Percentiles rank a stretch among this genome's conserved stretches.
phyloP scores from a whole-genome alignment of 2,113 vertebrate species.

The Takifugu bimaculatus region DNA sequence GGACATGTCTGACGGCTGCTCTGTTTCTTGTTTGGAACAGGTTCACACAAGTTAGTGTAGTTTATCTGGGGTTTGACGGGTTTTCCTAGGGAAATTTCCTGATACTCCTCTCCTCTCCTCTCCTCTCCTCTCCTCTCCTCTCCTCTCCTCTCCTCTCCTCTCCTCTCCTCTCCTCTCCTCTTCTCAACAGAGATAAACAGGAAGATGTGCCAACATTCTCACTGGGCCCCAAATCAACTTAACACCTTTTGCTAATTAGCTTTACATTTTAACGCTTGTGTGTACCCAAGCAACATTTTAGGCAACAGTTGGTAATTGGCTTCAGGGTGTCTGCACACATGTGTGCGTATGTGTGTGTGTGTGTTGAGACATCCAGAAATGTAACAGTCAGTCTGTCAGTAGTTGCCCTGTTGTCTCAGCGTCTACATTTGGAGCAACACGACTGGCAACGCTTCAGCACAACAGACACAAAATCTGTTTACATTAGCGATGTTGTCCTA shows the following conservation, averaged over 20 bases:
- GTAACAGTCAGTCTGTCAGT: slow-evolving; percentile 16
- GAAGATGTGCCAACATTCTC: slow-evolving; percentile 30
- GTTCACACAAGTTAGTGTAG: no score
- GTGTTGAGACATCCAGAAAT: neutral
- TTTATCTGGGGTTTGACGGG: no score
- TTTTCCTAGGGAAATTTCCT: no score
- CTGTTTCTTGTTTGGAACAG: no score
- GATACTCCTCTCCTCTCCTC: no score
- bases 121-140: no score
- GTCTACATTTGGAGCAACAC: neutral
- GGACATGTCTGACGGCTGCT: no score
- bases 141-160: no score
- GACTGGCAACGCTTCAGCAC: slow-evolving; percentile 4
- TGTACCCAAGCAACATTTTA: slow-evolving; percentile 46
- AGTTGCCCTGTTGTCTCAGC: slow-evolving; percentile 21
- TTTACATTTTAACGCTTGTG: slow-evolving; percentile 63
- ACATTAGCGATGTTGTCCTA: slow-evolving; percentile 27
- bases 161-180: no score
- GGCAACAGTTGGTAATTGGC: slow-evolving; percentile 53
- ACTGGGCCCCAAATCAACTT: slow-evolving; percentile 45
- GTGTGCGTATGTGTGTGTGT: neutral
- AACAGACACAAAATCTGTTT: slow-evolving; percentile 34
- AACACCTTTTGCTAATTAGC: slow-evolving; percentile 57
- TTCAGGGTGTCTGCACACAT: slow-evolving; percentile 6
- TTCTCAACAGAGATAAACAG: slow-evolving; percentile 7